Evolutionary conservation across 2,888 invertebrate species (phyloP), one percentile per base, ranked within the genome.

Genomic region (Globia sparganii): DNA sequence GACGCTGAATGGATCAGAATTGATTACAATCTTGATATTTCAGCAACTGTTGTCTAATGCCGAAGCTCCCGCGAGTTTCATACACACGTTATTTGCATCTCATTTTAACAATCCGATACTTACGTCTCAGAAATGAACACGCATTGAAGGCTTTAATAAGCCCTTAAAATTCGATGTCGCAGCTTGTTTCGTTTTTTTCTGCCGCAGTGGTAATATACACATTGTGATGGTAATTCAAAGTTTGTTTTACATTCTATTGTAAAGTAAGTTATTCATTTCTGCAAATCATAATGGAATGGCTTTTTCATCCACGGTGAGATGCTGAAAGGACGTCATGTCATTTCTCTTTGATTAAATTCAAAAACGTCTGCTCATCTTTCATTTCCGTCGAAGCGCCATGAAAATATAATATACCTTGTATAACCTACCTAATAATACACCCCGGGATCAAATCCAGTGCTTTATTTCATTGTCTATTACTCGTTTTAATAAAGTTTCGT

Each of bases 11-110:
- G 58, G 53, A 79, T 40, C n/a, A 65, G 58, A 82, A 77, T 72
- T 43, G 69, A 72, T 62, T 70, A 72, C 21, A 56, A 37, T 69
- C 65, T 79, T 69, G 40, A 53, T 28, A 80, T 70, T 65, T 58
- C 62, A 76, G 59, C 59, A 76, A 64, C 70, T 59, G 53, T 28
- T 64, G 76, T 56, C 21, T 58, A 66, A 67, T 37, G 25, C 25
- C 37, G 46, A 64, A 61, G 46, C 40, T 76, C 62, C 58, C 58
- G 40, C 72, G 56, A 69, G 65, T 73, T 70, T 13, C 21, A 61
- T 43, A 69, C 68, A 66, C 70, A 61, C 28, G 74, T 67, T 75
- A 78, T 83, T 86, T 86, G 77, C 77, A 80, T 86, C 53, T 78
- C n/a, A 78, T 86, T 77, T 75, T 61, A 72, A 65, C 66, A 69